Evolutionary conservation across 2,797 vertebrate species (phyloP), one percentile per base, ranked within the genome.

Genomic region (Benthosema pterotum): DNA sequence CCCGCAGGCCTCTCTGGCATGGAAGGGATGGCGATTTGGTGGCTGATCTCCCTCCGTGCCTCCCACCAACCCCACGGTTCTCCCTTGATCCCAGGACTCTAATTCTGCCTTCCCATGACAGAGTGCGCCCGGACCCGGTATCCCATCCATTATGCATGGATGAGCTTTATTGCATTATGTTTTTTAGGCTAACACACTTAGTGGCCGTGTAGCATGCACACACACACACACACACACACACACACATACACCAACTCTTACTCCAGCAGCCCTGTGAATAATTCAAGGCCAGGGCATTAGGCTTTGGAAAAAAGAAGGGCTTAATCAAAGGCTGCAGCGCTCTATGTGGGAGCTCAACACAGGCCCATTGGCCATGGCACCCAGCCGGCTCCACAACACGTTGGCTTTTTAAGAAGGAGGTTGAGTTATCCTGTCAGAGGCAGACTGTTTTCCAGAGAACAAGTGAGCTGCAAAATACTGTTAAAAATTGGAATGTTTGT

Each of bases 281-380:
- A 92, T 92, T 90, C 82, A 90, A 77, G 69, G 74, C 75, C 73
- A 42, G 76, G 81, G 87, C 86, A 88, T 90, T 88, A 88, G 85
- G 84, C 80, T 69, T 57, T 69, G 32, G 32, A 83, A 87, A n/a
- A 87, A 69, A 79, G 83, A 80, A 79, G 87, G 84, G 83, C 75
- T 87, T 89, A 89, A 90, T 91, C 83, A 90, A 84, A 87, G 86
- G 74, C 82, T 85, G 72, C 83, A 87, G 86, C 84, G 84, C 82
- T 84, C 80, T 84, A 81, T 61, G 74, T 32, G 0, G 32, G 32
- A 38, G 72, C 80, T 87, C 84, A 73, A 74, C 75, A 15, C 77
- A 63, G 38, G 72, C 79, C 74, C 79, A 72, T 76, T 77, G 83
- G 83, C 84, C 75, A 60, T 77, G 61, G 71, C 64, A 76, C 78